Evolutionary conservation across 2,888 invertebrate genomes (phyloP).

Genomic region (Mythimna loreyi): DNA sequence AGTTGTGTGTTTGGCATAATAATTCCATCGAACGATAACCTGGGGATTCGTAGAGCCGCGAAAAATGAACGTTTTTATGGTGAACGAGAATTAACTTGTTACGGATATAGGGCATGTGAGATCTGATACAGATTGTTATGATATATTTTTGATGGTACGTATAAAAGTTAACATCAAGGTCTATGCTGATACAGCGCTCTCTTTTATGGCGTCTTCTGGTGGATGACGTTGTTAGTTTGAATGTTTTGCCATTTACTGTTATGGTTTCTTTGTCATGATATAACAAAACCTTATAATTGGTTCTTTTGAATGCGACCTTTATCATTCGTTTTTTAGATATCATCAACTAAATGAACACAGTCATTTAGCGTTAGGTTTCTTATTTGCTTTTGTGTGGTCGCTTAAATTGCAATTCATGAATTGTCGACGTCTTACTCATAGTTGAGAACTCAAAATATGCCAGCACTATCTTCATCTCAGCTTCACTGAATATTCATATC

Average conservation of each 20-base stretch:
- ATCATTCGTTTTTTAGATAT: slow-evolving; percentile 27
- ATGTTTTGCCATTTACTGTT: slow-evolving; percentile 53
- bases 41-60: slow-evolving; percentile 62
- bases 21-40: slow-evolving; percentile 68
- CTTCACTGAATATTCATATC: slow-evolving; percentile 62
- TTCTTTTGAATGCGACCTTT: slow-evolving; percentile 29
- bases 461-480: slow-evolving; percentile 50
- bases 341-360: slow-evolving; percentile 14
- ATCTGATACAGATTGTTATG: slow-evolving; percentile 61
- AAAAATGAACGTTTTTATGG: slow-evolving; percentile 70
- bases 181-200: slow-evolving; percentile 40
- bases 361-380: slow-evolving; percentile 28
- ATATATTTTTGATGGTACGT: slow-evolving; percentile 58
- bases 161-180: slow-evolving; percentile 58
- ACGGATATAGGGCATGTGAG: slow-evolving; percentile 63
- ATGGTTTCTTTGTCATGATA: slow-evolving; percentile 28
- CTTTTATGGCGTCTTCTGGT: slow-evolving; percentile 41
- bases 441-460: slow-evolving; percentile 55
- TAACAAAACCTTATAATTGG: slow-evolving; percentile 45
- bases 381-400: slow-evolving; percentile 32
- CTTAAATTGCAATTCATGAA: slow-evolving; percentile 45
- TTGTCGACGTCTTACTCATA: slow-evolving; percentile 42
- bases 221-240: slow-evolving; percentile 55
- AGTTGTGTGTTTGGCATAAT: slow-evolving; percentile 72
- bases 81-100: slow-evolving; percentile 67